Percentiles rank a stretch among this genome's conserved stretches.
Evolutionary conservation across 2,797 vertebrate genomes (phyloP).

Genomic region (Schizopygopsis malacanthus): DNA sequence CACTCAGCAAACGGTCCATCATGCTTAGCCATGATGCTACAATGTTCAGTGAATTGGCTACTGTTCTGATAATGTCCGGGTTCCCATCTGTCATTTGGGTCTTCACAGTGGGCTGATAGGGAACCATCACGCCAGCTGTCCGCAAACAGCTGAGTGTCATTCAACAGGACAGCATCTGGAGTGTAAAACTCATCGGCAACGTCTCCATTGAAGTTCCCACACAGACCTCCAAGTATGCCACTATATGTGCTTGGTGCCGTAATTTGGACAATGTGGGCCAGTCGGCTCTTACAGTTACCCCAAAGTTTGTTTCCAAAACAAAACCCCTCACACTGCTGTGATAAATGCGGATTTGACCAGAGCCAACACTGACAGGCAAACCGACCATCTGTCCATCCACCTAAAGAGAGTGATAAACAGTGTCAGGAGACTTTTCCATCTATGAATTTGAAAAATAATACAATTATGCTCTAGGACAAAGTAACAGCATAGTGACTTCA

Average conservation of each 20-base stretch:
- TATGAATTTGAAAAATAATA: neutral
- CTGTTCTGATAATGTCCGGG: conserved; percentile 15
- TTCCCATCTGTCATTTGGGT: conserved; percentile 1
- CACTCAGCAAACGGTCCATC: conserved; percentile 71
- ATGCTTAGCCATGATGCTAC: conserved; percentile 61
- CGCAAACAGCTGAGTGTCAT: conserved; percentile 62
- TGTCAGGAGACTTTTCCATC: neutral
- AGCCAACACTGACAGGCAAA: conserved; percentile 60
- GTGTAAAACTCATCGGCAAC: conserved; percentile 67
- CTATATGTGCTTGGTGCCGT: conserved; percentile 68
- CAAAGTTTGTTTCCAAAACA: conserved; percentile 69
- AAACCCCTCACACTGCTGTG: conserved; percentile 67
- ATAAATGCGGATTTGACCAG: conserved; percentile 62
- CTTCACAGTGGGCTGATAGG: conserved; percentile 62
- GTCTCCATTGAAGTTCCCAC: conserved; percentile 70
- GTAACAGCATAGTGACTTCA: neutral
- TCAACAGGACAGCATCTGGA: conserved; percentile 53
- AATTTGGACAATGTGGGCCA: conserved; percentile 68
- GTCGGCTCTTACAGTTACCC: conserved; percentile 70
- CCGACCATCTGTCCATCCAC: conserved; percentile 68
- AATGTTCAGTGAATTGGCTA: conserved; percentile 56
- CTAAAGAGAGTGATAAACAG: conserved; percentile 54
- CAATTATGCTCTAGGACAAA: neutral
- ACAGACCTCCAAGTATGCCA: conserved; percentile 69
- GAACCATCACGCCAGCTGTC: conserved; percentile 68